phyloP scores from a whole-genome alignment of 1,140 invertebrate species.

The Cydia strobilella region DNA sequence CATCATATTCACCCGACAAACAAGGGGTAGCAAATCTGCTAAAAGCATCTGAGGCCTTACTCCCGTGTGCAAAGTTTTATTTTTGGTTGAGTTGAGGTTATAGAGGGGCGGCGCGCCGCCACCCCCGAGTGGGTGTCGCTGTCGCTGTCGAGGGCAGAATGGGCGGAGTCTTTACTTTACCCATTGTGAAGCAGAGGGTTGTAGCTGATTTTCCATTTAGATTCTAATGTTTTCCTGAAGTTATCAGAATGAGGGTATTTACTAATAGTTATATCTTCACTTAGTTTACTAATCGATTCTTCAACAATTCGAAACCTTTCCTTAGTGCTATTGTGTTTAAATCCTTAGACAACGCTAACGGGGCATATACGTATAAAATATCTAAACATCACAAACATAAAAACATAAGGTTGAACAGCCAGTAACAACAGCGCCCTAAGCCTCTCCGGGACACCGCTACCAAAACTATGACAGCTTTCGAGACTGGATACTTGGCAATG shows the following conservation, averaged over 20 bases:
- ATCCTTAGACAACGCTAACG: too few species aligned
- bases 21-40: constrained; percentile 7
- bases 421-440: too few species aligned
- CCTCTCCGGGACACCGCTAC: too few species aligned
- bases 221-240: background rate
- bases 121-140: constrained; percentile 58
- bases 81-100: constrained; percentile 20
- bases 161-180: constrained; percentile 34
- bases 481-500: too few species aligned
- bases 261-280: too few species aligned
- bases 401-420: too few species aligned
- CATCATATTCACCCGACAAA: constrained; percentile 39
- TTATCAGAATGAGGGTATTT: background rate
- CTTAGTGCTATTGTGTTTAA: too few species aligned
- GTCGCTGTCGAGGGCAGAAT: constrained; percentile 45
- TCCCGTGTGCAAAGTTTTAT: constrained; percentile 31
- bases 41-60: background rate
- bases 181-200: constrained; percentile 2
- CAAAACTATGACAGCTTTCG: too few species aligned
- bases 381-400: too few species aligned
- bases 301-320: too few species aligned
- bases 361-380: too few species aligned
- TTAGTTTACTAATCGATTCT: too few species aligned
- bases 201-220: constrained; percentile 31
- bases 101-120: constrained; percentile 34